phyloP scores from a whole-genome alignment of 2,888 invertebrate genomes.

The Nycteola revayana region DNA sequence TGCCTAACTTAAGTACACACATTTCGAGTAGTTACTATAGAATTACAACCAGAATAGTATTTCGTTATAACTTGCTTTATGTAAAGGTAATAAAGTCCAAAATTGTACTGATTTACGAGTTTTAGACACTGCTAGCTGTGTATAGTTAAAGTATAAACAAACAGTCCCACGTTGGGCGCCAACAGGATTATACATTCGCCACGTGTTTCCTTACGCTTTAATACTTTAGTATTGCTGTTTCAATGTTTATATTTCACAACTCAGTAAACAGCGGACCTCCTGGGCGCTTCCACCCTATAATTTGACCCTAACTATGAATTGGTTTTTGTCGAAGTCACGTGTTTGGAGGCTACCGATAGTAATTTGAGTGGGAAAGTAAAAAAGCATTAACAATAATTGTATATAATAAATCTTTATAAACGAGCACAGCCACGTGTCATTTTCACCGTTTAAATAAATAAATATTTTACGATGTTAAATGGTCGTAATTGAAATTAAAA shows the following conservation, averaged over 20 bases:
- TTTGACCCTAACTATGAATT: conserved; percentile 8
- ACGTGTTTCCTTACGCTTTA: conserved; percentile 38
- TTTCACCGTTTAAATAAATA: conserved; percentile 17
- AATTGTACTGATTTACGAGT: no score
- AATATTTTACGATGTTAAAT: conserved; percentile 11
- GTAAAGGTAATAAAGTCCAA: no score
- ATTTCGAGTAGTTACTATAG: no score
- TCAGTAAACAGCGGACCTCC: conserved; percentile 38
- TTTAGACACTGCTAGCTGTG: no score
- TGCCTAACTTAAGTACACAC: no score
- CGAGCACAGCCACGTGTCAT: conserved; percentile 20
- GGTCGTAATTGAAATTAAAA: no score
- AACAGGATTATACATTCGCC: conserved; percentile 33
- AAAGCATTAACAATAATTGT: conserved; percentile 44
- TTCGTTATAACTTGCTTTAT: no score
- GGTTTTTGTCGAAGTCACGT: conserved; percentile 30
- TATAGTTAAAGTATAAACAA: no score
- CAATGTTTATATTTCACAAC: conserved; percentile 54
- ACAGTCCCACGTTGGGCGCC: conserved; percentile 41
- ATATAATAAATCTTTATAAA: conserved; percentile 46
- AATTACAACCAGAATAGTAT: no score
- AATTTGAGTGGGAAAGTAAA: conserved; percentile 31
- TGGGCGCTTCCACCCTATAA: conserved; percentile 11
- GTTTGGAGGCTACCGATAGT: conserved; percentile 20
- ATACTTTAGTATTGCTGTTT: conserved; percentile 38